These are phyloP conservation scores for Amphipoea oculea DNA, from an alignment of 2,888 invertebrate genomes.

Conservation along the genomic window DNA sequence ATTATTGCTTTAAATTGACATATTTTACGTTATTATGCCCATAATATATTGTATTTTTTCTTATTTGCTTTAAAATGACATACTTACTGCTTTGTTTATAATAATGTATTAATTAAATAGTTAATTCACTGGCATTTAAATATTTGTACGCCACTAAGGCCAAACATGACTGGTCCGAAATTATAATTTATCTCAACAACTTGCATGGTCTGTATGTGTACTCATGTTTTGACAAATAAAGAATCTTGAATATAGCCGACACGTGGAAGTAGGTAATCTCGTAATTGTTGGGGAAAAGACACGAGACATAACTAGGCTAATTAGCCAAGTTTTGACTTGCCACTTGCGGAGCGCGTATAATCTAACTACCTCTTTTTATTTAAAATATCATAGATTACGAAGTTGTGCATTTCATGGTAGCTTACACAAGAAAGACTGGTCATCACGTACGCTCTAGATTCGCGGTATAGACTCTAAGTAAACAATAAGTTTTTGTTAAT, in stretches of 20 bases:
- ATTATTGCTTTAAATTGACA: too few species aligned
- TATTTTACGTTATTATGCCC: too few species aligned
- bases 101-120: too few species aligned
- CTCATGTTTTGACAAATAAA: too few species aligned
- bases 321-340: not conserved
- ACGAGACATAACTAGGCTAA: not conserved
- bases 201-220: too few species aligned
- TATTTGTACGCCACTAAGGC: too few species aligned
- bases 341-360: not conserved
- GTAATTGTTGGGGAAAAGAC: not conserved
- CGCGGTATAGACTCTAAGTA: constrained; percentile 41
- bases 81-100: too few species aligned
- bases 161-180: too few species aligned
- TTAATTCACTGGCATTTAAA: too few species aligned
- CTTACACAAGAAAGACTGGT: constrained; percentile 65
- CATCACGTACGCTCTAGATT: constrained; percentile 57
- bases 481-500: constrained; percentile 62
- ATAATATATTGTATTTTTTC: too few species aligned
- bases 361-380: not conserved
- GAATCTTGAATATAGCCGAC: not conserved
- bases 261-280: not conserved
- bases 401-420: constrained; percentile 46
- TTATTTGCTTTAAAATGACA: too few species aligned
- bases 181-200: too few species aligned
- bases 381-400: not conserved